phyloP scores from a whole-genome alignment of 1,140 invertebrate genomes.

The Heterodera carotae region DNA sequence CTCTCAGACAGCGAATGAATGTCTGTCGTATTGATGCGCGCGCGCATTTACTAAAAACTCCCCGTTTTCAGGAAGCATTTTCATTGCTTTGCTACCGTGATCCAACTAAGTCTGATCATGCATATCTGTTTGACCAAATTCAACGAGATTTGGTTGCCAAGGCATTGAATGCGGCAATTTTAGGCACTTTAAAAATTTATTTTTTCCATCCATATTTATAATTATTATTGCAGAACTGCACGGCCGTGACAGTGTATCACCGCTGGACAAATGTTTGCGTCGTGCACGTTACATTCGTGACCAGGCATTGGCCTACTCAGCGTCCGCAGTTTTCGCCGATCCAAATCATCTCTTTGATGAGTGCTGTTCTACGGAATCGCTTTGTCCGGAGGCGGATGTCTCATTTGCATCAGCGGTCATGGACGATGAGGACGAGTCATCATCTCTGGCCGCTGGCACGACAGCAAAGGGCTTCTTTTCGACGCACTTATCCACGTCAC shows the following conservation, averaged over 20 bases:
- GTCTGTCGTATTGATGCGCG: constrained; percentile 17
- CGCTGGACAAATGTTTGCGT: constrained; percentile 21
- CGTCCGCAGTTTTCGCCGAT: constrained; percentile 25
- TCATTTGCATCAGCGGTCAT: too few relatives aligned
- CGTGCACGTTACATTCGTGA: constrained; percentile 19
- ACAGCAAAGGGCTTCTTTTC: too few relatives aligned
- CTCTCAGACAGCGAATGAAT: constrained; percentile 40
- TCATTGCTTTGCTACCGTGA: constrained; percentile 29
- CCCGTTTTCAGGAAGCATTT: constrained; percentile 40
- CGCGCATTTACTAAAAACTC: constrained; percentile 34
- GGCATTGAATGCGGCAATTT: constrained; percentile 39
- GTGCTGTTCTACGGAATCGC: too few relatives aligned
- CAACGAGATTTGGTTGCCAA: constrained; percentile 40
- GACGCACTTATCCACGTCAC: too few relatives aligned
- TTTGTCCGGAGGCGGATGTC: too few relatives aligned
- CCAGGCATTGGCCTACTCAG: constrained; percentile 8
- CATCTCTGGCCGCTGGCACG: too few relatives aligned
- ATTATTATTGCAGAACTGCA: constrained; percentile 22
- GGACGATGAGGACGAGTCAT: too few relatives aligned
- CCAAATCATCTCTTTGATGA: constrained; percentile 14
- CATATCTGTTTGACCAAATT: constrained; percentile 37
- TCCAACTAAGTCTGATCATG: constrained; percentile 31
- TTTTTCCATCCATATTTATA: neutral
- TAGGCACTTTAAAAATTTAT: constrained; percentile 22
- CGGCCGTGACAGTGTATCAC: constrained; percentile 21